Evolutionary conservation across 2,888 invertebrate species (phyloP).

Genomic region (Bugulina stolonifera): DNA sequence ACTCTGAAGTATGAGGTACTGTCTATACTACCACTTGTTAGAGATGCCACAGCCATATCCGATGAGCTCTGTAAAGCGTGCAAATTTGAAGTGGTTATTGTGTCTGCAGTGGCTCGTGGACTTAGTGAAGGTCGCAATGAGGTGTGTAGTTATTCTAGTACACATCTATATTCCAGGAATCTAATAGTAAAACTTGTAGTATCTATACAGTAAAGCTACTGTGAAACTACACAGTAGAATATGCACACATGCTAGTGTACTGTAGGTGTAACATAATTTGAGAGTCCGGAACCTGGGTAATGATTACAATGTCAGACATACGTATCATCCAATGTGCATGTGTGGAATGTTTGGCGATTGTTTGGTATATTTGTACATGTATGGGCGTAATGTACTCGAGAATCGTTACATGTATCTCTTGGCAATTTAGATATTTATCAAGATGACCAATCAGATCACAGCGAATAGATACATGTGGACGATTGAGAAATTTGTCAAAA

Average conservation of each 20-base stretch:
- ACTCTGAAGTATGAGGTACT: slow-evolving; percentile 33
- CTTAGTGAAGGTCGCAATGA: slow-evolving; percentile 32
- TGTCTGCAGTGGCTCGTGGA: slow-evolving; percentile 33
- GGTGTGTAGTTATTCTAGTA: too few relatives aligned
- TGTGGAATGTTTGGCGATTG: too few relatives aligned
- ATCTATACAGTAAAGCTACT: too few relatives aligned
- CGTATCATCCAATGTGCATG: too few relatives aligned
- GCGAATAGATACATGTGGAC: not conserved
- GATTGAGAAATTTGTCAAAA: not conserved
- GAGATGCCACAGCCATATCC: slow-evolving; percentile 34
- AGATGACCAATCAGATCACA: slow-evolving; percentile 3
- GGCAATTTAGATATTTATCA: not conserved
- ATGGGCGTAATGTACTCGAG: not conserved
- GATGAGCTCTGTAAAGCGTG: slow-evolving; percentile 32
- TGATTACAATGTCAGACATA: too few relatives aligned
- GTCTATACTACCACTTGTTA: slow-evolving; percentile 33
- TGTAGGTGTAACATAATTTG: too few relatives aligned
- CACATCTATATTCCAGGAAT: too few relatives aligned
- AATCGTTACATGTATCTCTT: not conserved
- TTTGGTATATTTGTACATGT: too few relatives aligned
- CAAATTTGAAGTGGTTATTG: slow-evolving; percentile 31
- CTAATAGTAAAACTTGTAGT: too few relatives aligned
- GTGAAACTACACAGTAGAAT: too few relatives aligned
- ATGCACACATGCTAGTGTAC: too few relatives aligned
- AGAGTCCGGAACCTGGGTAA: too few relatives aligned